phyloP scores from a whole-genome alignment of 2,888 invertebrate species.

The Kryphioiulus occultus region DNA sequence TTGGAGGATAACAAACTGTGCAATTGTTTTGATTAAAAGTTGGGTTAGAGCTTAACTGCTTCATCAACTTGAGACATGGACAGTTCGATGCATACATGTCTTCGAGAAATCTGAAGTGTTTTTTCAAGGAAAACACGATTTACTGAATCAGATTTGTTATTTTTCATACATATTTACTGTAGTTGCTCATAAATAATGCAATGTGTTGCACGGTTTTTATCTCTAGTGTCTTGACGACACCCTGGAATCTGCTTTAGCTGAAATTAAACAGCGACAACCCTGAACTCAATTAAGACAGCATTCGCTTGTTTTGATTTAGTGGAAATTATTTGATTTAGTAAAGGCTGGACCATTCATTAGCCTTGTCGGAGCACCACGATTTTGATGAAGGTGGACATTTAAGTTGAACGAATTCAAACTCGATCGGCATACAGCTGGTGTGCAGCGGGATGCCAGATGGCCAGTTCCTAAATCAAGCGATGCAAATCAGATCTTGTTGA shows the following conservation, averaged over 20 bases:
- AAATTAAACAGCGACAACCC: background rate
- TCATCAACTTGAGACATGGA: no score
- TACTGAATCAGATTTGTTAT: background rate
- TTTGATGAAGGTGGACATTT: background rate
- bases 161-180: background rate
- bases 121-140: background rate
- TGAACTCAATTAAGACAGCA: background rate
- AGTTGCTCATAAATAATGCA: background rate
- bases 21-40: background rate
- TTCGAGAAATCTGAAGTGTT: background rate
- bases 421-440: background rate
- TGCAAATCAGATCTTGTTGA: background rate
- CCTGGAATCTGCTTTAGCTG: background rate
- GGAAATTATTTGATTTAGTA: background rate
- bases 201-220: background rate
- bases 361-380: background rate
- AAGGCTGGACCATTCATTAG: background rate
- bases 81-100: background rate
- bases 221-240: background rate
- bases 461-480: background rate
- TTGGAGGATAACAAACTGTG: background rate
- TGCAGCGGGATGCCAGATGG: background rate
- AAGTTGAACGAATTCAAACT: background rate
- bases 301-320: background rate
- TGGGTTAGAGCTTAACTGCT: background rate